These are phyloP conservation scores for Euglossa dilemma DNA, from an alignment of 1,140 invertebrate genomes.

Conservation along the genomic window DNA sequence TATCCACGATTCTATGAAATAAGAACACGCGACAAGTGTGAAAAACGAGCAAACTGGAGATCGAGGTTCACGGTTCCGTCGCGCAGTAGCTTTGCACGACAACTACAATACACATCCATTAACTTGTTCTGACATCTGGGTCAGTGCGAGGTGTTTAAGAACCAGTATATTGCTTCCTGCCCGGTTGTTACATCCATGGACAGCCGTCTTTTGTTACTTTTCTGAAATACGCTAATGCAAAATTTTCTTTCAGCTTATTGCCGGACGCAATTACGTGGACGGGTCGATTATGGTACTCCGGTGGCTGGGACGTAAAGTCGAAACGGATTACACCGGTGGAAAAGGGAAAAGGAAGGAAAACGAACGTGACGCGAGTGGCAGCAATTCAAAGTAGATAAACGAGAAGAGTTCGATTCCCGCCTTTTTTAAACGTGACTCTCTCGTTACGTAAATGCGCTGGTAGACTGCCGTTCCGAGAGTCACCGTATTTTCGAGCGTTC, in stretches of 20 bases:
- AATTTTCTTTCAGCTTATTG: too few relatives aligned
- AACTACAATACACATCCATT: conserved; percentile 38
- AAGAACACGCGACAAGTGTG: background rate
- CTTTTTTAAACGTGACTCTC: conserved; percentile 48
- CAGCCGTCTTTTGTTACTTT: background rate
- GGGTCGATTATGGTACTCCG: too few relatives aligned
- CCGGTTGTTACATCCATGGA: conserved; percentile 14
- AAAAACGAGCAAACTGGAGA: background rate
- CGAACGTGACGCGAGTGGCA: background rate
- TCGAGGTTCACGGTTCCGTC: background rate
- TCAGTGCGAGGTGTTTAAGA: conserved; percentile 52
- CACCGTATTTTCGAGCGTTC: conserved; percentile 49
- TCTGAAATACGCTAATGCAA: background rate
- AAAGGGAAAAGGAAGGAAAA: background rate
- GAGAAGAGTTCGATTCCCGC: conserved; percentile 42
- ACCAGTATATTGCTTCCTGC: conserved; percentile 42
- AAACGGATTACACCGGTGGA: background rate
- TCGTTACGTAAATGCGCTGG: conserved; percentile 62
- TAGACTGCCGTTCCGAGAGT: background rate
- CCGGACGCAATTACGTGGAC: too few relatives aligned
- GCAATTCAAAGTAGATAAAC: conserved; percentile 37
- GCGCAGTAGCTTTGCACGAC: background rate
- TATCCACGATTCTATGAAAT: background rate
- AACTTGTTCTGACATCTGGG: conserved; percentile 51
- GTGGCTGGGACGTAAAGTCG: background rate